A percentile compares a stretch with the other conserved stretches of the same genome.
Evolutionary conservation across 2,113 vertebrate genomes (phyloP).

Genomic region (Tachysurus vachellii): DNA sequence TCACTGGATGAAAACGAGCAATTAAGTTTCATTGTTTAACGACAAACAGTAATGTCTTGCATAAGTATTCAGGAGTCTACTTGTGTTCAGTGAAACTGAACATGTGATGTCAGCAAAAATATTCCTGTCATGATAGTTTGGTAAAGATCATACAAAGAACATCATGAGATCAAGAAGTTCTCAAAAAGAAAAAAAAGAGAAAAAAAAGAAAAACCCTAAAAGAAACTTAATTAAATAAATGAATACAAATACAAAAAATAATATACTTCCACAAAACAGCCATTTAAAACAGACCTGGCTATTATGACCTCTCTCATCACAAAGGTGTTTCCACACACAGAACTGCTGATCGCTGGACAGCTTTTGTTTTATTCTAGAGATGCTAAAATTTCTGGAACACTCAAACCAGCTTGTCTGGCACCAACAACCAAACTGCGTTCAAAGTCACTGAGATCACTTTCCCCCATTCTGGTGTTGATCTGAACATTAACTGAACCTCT

Average conservation of each 20-base stretch:
- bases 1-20: too few relatives aligned
- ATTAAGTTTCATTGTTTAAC: neutral
- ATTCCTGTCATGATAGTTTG: neutral
- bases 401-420: neutral
- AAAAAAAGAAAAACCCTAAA: too few relatives aligned
- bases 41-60: neutral
- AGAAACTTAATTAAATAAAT: too few relatives aligned
- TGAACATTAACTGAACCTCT: too few relatives aligned
- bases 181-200: neutral
- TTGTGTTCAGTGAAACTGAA: neutral
- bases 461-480: too few relatives aligned
- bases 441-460: neutral
- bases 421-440: neutral
- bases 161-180: neutral
- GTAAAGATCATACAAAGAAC: neutral
- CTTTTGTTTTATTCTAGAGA: too few relatives aligned
- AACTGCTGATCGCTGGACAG: too few relatives aligned
- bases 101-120: neutral
- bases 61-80: neutral
- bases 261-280: too few relatives aligned
- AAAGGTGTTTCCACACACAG: too few relatives aligned
- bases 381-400: neutral
- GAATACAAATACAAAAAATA: too few relatives aligned
- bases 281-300: too few relatives aligned
- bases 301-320: too few relatives aligned